Percentiles rank a stretch among this genome's conserved stretches.
Evolutionary conservation across 2,888 invertebrate genomes (phyloP).

Genomic region (Cryptophagus acutangulus): DNA sequence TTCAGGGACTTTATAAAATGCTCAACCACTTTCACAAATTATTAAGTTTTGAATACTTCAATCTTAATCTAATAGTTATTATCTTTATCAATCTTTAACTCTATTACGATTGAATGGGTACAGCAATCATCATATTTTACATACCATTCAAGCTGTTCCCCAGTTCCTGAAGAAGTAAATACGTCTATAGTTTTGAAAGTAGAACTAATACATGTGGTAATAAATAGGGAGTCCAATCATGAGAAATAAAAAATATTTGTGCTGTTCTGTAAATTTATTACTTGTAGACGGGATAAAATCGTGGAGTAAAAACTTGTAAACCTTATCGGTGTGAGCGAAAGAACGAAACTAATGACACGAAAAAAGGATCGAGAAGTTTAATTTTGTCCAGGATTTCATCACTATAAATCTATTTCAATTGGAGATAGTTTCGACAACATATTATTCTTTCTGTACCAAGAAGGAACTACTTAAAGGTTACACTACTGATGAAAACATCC

Average conservation of each 20-base stretch:
- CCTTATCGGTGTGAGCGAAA: conserved; percentile 29
- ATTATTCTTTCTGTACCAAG: conserved; percentile 30
- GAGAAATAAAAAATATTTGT: conserved; percentile 28
- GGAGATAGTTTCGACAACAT: conserved; percentile 39
- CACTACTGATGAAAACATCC: too few relatives aligned
- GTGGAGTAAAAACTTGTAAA: conserved; percentile 23
- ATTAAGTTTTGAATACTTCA: conserved; percentile 16
- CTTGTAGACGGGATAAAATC: conserved; percentile 21
- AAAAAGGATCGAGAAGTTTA: conserved; percentile 43
- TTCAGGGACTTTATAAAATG: conserved; percentile 24
- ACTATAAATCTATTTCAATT: conserved; percentile 45
- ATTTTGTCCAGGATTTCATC: conserved; percentile 46
- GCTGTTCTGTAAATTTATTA: conserved; percentile 24
- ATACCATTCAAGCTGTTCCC: too few relatives aligned
- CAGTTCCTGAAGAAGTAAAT: too few relatives aligned
- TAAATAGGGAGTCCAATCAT: conserved; percentile 25
- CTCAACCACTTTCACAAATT: conserved; percentile 17
- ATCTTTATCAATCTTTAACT: conserved; percentile 10
- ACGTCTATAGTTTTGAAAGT: too few relatives aligned
- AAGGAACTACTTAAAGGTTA: conserved; percentile 6
- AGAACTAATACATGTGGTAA: conserved; percentile 20
- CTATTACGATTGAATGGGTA: too few relatives aligned
- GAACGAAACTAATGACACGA: conserved; percentile 30
- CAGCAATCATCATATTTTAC: too few relatives aligned
- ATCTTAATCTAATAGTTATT: conserved; percentile 14